phyloP scores from a whole-genome alignment of 2,113 vertebrate species.

The Fregata magnificens region DNA sequence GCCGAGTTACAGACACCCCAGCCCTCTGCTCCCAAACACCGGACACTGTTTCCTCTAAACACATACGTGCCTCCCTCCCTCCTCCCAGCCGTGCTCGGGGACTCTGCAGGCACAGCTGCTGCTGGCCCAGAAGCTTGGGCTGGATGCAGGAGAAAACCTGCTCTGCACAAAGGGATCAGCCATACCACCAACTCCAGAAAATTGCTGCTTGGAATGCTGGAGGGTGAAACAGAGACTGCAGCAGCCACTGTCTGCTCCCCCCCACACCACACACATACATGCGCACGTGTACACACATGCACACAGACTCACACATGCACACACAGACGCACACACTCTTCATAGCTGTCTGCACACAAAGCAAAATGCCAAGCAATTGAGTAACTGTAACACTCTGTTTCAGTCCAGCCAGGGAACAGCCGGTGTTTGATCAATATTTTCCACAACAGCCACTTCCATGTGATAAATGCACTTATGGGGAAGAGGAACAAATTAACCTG shows the following conservation, averaged over 20 bases:
- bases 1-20: not conserved
- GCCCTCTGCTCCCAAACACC: not conserved
- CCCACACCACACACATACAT: accelerated
- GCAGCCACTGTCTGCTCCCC: not conserved
- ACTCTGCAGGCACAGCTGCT: not conserved
- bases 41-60: accelerated
- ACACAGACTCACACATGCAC: not conserved
- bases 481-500: slow-evolving; percentile 77
- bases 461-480: slow-evolving; percentile 76
- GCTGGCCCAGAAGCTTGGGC: accelerated
- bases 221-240: not conserved
- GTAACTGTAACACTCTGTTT: slow-evolving; percentile 50
- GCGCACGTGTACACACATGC: not conserved
- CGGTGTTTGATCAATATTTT: slow-evolving; percentile 77
- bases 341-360: not conserved
- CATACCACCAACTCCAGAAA: not conserved
- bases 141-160: not conserved
- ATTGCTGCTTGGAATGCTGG: not conserved
- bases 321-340: not conserved
- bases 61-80: not conserved
- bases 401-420: slow-evolving; percentile 67
- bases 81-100: accelerated
- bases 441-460: slow-evolving; percentile 74
- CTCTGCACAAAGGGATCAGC: not conserved
- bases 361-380: slow-evolving; percentile 10